Evolutionary conservation across 1,140 invertebrate genomes (phyloP), one percentile per base, ranked within the genome.

Genomic region (Heliconius nattereri): DNA sequence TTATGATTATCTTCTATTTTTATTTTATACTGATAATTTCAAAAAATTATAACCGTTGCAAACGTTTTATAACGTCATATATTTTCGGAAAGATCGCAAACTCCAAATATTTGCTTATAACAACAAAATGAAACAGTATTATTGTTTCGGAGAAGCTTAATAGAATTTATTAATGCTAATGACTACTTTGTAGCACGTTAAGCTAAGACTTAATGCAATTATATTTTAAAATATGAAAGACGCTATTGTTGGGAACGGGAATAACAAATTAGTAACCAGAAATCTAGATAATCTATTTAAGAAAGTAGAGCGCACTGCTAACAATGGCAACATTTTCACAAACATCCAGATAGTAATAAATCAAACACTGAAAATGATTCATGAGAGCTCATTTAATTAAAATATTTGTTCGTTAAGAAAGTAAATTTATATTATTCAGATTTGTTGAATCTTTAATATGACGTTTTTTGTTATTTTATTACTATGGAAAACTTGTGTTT

Each of bases 261-360:
- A 66, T 66, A 66, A 66, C 60, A 66, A 66, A 66, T 66, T 66
- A 66, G 60, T 66, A 66, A 66, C 60, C 60, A 66, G 60, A 66
- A 66, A 66, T 66, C 60, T 66, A 26, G 23, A 66, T 66, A 66
- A 66, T 66, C 60, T 66, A 29, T 66, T 66, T 66, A 66, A 66
- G 60, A 66, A 66, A 66, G 60, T 66, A 66, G 60, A 66, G 60
- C 60, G 60, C 9, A 29, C 23, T 66, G 11, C 60, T 26, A 66
- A 66, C 60, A 66, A 66, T 66, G 60, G 60, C 23, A 66, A 66
- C 23, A 29, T 66, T 66, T 66, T 66, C 60, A 66, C 11, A 66
- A 66, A 66, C 60, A 29, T 66, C 26, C 60, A 66, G 60, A 29
- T 66, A 66, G 60, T 66, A 66, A 66, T 66, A 66, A 66, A 66